A percentile compares a stretch with the other conserved stretches of the same genome.
Evolutionary conservation across 2,888 invertebrate species (phyloP).

Genomic region (Siphlonurus alternatus): DNA sequence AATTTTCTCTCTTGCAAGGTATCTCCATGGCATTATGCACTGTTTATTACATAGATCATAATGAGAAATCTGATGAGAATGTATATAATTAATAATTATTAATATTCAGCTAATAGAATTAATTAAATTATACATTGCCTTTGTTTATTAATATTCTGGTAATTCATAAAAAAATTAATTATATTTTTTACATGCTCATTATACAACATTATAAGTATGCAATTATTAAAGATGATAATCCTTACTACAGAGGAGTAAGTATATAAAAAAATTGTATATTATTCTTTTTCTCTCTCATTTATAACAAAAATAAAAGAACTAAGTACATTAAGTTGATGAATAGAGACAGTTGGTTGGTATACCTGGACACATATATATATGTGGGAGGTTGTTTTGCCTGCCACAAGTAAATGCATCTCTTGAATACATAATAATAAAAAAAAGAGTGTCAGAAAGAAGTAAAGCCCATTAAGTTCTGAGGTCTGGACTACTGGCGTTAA

Average conservation of each 20-base stretch:
- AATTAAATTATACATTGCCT: too few relatives aligned
- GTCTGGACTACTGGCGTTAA: not conserved
- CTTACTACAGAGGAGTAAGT: too few relatives aligned
- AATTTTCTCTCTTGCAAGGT: too few relatives aligned
- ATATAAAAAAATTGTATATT: too few relatives aligned
- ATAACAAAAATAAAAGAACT: not conserved
- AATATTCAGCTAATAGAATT: too few relatives aligned
- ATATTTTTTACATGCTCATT: too few relatives aligned
- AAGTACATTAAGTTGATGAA: not conserved
- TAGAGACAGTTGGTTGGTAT: not conserved
- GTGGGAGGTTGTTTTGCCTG: not conserved
- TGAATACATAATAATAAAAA: not conserved
- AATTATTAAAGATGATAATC: not conserved
- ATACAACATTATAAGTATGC: not conserved
- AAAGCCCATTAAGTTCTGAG: not conserved
- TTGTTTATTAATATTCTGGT: too few relatives aligned
- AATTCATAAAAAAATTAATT: too few relatives aligned
- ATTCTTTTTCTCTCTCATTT: not conserved
- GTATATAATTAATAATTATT: too few relatives aligned
- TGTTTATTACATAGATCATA: too few relatives aligned
- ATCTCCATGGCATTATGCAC: too few relatives aligned
- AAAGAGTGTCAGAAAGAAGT: not conserved
- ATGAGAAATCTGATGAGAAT: too few relatives aligned
- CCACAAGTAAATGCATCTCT: not conserved
- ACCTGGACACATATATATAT: not conserved